phyloP scores from a whole-genome alignment of 2,888 invertebrate genomes.

The Limnephilus lunatus region DNA sequence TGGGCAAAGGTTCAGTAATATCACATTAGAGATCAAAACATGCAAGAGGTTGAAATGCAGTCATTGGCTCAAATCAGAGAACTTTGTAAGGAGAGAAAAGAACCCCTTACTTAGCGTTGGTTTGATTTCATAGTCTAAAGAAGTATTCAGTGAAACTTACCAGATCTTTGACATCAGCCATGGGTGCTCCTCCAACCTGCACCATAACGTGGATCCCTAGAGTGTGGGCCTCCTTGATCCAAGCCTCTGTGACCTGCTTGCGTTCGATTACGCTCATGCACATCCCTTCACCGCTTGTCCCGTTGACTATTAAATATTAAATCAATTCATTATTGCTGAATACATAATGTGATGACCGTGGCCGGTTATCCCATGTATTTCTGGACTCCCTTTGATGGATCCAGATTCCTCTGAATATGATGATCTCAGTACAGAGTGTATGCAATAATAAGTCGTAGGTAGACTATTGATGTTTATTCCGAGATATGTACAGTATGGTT shows the following conservation, averaged over 20 bases:
- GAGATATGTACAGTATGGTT: too few relatives aligned
- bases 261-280: constrained; percentile 83
- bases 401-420: too few relatives aligned
- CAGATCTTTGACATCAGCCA: constrained; percentile 83
- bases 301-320: constrained; percentile 80
- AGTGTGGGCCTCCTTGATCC: constrained; percentile 78
- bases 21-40: background rate
- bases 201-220: constrained; percentile 81
- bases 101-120: background rate
- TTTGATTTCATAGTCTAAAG: background rate
- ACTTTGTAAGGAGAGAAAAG: background rate
- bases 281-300: constrained; percentile 88
- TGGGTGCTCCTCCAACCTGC: constrained; percentile 84
- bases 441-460: too few relatives aligned
- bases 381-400: too few relatives aligned
- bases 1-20: background rate
- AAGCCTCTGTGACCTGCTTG: constrained; percentile 81
- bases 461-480: too few relatives aligned
- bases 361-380: too few relatives aligned
- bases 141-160: constrained; percentile 70
- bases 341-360: too few relatives aligned
- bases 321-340: background rate
- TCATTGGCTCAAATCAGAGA: background rate
- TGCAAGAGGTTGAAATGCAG: background rate
- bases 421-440: too few relatives aligned